Percentiles rank a stretch among this genome's conserved stretches.
phyloP scores from a whole-genome alignment of 2,113 vertebrate species.

The Channa maculata region DNA sequence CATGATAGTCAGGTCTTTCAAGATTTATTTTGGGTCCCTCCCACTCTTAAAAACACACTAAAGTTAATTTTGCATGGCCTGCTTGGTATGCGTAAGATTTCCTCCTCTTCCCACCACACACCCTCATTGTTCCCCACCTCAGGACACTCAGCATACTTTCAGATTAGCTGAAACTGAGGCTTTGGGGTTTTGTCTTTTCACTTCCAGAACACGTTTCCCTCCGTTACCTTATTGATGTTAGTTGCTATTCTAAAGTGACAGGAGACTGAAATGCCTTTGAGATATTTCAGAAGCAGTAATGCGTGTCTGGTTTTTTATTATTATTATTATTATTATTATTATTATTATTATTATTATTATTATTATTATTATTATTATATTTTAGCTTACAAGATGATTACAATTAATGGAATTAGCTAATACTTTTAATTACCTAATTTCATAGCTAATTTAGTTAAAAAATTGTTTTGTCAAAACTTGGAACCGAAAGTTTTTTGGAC shows the following conservation, averaged over 20 bases:
- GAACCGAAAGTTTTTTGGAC: too few relatives aligned
- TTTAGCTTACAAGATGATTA: not conserved
- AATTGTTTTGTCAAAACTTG: too few relatives aligned
- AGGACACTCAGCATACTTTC: slow-evolving; percentile 69
- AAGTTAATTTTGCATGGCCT: slow-evolving; percentile 66
- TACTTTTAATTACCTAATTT: too few relatives aligned
- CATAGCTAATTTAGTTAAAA: too few relatives aligned
- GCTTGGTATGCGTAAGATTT: slow-evolving; percentile 73
- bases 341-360: too few relatives aligned
- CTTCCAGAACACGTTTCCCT: slow-evolving; percentile 40
- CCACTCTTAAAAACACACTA: slow-evolving; percentile 72
- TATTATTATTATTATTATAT: not conserved
- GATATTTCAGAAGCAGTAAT: not conserved
- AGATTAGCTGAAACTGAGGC: slow-evolving; percentile 60
- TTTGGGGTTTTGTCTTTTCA: slow-evolving; percentile 42
- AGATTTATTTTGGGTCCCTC: slow-evolving; percentile 68
- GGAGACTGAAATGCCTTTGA: not conserved
- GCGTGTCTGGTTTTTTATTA: not conserved
- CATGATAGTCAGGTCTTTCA: slow-evolving; percentile 71
- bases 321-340: too few relatives aligned
- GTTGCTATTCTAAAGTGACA: slow-evolving; percentile 32
- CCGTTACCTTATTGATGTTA: slow-evolving; percentile 29
- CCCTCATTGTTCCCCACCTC: slow-evolving; percentile 65
- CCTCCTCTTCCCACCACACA: slow-evolving; percentile 66
- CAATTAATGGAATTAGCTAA: not conserved